A percentile compares a stretch with the other conserved stretches of the same genome.
phyloP scores from a whole-genome alignment of 2,888 invertebrate species.

The Anticlea derivata region DNA sequence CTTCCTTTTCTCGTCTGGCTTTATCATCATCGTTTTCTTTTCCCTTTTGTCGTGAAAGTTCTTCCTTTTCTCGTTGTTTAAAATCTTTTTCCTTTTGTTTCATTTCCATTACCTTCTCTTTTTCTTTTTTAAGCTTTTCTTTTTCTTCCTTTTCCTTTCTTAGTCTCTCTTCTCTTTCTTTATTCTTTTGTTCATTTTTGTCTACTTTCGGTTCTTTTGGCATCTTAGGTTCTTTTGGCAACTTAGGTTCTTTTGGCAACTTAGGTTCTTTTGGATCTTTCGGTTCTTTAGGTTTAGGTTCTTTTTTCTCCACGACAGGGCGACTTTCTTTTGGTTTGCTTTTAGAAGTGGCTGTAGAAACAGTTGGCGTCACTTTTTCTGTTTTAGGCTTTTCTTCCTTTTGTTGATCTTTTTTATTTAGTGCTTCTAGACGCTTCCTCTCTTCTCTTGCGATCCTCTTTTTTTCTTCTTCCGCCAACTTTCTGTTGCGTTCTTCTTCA shows the following conservation, averaged over 20 bases:
- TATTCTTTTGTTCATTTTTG: not conserved
- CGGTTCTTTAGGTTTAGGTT: slow-evolving; percentile 9
- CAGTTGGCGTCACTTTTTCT: slow-evolving; percentile 6
- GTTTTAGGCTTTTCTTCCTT: not conserved
- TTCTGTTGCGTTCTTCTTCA: slow-evolving; percentile 30
- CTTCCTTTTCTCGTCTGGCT: not conserved
- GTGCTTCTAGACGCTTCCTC: slow-evolving; percentile 21
- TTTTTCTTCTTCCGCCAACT: slow-evolving; percentile 31
- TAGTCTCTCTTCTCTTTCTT: slow-evolving; percentile 17
- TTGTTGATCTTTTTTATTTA: slow-evolving; percentile 8
- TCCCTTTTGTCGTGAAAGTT: not conserved
- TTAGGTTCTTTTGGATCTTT: slow-evolving; percentile 6
- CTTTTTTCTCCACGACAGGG: slow-evolving; percentile 3
- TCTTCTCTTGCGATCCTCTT: slow-evolving; percentile 30
- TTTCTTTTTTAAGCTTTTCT: slow-evolving; percentile 23
- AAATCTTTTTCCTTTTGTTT: slow-evolving; percentile 10
- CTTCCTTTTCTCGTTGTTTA: slow-evolving; percentile 1
- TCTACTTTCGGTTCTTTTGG: slow-evolving; percentile 13
- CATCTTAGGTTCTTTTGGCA: not conserved
- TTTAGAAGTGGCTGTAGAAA: slow-evolving; percentile 11
- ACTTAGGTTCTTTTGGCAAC: slow-evolving; percentile 1
- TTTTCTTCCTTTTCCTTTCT: slow-evolving; percentile 11
- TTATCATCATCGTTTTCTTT: too few species aligned
- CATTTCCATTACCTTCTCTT: slow-evolving; percentile 25
- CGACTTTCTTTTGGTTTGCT: slow-evolving; percentile 10